Base-by-base conservation (phyloP, 1,140 invertebrate species). In the Nasonia longicornis region DNA sequence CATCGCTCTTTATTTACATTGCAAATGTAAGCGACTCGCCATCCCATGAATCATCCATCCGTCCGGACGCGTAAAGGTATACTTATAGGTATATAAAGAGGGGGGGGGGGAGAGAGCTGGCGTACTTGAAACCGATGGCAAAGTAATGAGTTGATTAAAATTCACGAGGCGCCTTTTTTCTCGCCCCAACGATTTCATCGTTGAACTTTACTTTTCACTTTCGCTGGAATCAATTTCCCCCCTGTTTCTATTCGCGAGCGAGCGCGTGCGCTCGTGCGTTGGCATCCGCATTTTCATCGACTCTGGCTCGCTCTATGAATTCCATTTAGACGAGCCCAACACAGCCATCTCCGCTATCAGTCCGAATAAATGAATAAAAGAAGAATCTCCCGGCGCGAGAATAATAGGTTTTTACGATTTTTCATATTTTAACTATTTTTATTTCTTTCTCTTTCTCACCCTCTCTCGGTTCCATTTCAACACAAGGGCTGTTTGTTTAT, bases 121-220 rank as follows among this genome's bases (percentile, higher is more conserved):
- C 42, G 20, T 72, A 64, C 67, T 78, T 71, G 66, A 58, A 80
- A 79, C 45, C 48, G 31, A 63, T 64, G 77, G 70, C 22, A 38
- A 66, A 77, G 75, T 78, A 74, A 78, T 78, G 63, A 82, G 80
- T 73, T 82, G 80, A 82, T 82, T 82, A 78, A 82, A 82, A 82
- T 82, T 82, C 80, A 82, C 52, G 76, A 82, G 70, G 70, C 22
- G 14, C 66, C 73, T 78, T 78, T 82, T 82, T 82, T 81, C 70
- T 10, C 80, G 63, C 58, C 69, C 71, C 35, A 78, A 58, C 80
- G 80, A 78, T 82, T 78, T 82, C 75, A 78, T 52, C 70, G 76
- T 38, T 52, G 70, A 82, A 82, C 70, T 82, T 82, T 74, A 78
- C 80, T 82, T 82, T 82, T 82, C 80, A 78, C 76, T 82, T 82